These are phyloP conservation scores for Camptogramma bilineatum DNA, from an alignment of 2,888 invertebrate genomes.

Conservation along the genomic window DNA sequence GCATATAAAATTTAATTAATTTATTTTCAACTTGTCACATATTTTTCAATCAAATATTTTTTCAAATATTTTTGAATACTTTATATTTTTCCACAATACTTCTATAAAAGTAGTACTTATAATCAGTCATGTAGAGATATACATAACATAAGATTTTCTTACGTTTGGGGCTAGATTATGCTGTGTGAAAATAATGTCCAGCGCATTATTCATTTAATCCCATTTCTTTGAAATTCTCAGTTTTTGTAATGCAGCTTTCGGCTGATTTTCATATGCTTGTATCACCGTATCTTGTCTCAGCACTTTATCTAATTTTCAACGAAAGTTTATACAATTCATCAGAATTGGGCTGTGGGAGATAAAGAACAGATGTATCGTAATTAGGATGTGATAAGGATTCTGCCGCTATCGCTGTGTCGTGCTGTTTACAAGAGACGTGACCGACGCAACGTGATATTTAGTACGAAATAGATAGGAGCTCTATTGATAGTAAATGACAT, in stretches of 20 bases:
- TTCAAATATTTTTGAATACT: too few species aligned
- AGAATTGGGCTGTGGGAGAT: constrained; percentile 1
- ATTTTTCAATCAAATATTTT: too few species aligned
- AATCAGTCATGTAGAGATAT: too few species aligned
- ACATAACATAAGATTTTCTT: too few species aligned
- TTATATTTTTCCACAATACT: too few species aligned
- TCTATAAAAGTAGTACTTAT: too few species aligned
- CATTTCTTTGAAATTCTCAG: too few species aligned
- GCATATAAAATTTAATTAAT: neutral
- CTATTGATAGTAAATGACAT: constrained; percentile 16
- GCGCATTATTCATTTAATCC: too few species aligned
- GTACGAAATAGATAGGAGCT: constrained; percentile 15
- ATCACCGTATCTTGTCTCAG: constrained; percentile 6
- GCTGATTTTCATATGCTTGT: constrained; percentile 9
- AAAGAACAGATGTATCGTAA: constrained; percentile 26
- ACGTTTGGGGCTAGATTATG: too few species aligned
- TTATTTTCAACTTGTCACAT: too few species aligned
- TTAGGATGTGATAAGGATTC: constrained; percentile 37
- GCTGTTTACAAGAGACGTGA: constrained; percentile 39
- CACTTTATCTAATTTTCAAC: constrained; percentile 1
- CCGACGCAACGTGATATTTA: constrained; percentile 36
- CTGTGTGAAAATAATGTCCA: too few species aligned
- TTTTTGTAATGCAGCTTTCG: neutral
- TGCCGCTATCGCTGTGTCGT: constrained; percentile 33
- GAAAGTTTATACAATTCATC: constrained; percentile 8